A percentile compares a stretch with the other conserved stretches of the same genome.
These are phyloP conservation scores for Mythimna albipuncta DNA, from an alignment of 2,888 invertebrate genomes.

Conservation along the genomic window DNA sequence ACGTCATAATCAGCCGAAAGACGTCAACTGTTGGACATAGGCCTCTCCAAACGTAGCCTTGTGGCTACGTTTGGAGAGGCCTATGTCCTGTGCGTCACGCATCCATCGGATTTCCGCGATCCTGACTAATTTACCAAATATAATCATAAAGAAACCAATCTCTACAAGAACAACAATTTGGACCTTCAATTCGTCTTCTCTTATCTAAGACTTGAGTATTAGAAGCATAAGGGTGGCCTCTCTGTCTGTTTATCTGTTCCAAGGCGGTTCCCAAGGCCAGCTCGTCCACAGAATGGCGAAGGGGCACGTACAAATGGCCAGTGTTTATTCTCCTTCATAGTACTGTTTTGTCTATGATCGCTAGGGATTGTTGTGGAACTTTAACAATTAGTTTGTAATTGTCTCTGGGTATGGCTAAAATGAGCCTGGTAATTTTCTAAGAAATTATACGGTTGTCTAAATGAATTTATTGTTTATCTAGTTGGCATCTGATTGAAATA, in stretches of 20 bases:
- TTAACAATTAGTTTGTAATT: conserved; percentile 14
- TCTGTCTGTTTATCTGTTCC: conserved; percentile 16
- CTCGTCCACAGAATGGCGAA: conserved; percentile 9
- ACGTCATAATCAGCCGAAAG: no score
- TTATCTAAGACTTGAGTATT: neutral
- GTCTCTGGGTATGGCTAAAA: neutral
- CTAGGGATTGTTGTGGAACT: neutral
- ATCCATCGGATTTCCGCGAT: no score
- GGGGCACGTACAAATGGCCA: conserved; percentile 27
- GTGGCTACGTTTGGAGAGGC: no score
- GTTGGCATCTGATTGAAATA: no score
- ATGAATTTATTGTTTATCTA: neutral
- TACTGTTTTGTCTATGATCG: conserved; percentile 1
- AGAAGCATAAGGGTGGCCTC: neutral
- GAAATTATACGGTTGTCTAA: neutral
- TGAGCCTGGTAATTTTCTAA: neutral
- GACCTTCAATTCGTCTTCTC: neutral
- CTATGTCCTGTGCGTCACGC: no score
- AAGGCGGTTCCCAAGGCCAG: conserved; percentile 19
- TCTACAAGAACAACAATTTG: no score
- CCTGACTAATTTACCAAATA: no score
- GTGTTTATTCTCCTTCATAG: conserved; percentile 20
- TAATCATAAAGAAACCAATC: no score
- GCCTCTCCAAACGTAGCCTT: no score
- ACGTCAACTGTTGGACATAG: no score